A percentile compares a stretch with the other conserved stretches of the same genome.
Evolutionary conservation across 2,888 invertebrate genomes (phyloP).

Genomic region (Acronicta alni): DNA sequence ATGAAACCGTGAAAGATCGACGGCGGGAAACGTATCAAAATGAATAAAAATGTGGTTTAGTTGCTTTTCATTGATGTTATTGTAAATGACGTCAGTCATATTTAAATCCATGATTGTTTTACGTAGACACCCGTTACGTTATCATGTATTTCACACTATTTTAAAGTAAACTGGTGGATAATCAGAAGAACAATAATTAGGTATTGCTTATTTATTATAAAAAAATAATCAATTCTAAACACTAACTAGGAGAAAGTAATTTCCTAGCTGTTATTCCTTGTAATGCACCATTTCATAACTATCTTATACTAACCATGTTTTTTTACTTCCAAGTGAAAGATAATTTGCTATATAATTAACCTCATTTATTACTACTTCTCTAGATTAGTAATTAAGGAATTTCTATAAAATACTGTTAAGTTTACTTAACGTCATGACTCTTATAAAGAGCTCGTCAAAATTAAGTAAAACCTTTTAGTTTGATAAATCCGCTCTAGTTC

Average conservation of each 20-base stretch:
- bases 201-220: too few species aligned
- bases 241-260: background rate
- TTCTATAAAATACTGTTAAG: conserved; percentile 20
- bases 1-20: conserved; percentile 15
- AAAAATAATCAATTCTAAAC: too few species aligned
- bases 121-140: too few species aligned
- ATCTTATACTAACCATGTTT: conserved; percentile 29
- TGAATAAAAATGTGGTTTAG: background rate
- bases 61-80: too few species aligned
- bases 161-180: too few species aligned
- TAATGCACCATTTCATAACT: too few species aligned
- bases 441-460: conserved; percentile 9
- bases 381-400: conserved; percentile 42
- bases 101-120: too few species aligned
- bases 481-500: conserved; percentile 12
- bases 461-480: conserved; percentile 12
- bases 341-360: conserved; percentile 39
- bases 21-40: background rate
- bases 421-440: background rate
- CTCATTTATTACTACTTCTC: conserved; percentile 41
- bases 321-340: conserved; percentile 26
- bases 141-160: too few species aligned
- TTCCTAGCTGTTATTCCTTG: too few species aligned
- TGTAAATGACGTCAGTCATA: too few species aligned
- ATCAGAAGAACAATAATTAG: too few species aligned